Percentiles rank a stretch among this genome's conserved stretches.
Conservation (phyloP, 1,140 invertebrate genomes). For the Centruroides sculpturatus region DNA sequence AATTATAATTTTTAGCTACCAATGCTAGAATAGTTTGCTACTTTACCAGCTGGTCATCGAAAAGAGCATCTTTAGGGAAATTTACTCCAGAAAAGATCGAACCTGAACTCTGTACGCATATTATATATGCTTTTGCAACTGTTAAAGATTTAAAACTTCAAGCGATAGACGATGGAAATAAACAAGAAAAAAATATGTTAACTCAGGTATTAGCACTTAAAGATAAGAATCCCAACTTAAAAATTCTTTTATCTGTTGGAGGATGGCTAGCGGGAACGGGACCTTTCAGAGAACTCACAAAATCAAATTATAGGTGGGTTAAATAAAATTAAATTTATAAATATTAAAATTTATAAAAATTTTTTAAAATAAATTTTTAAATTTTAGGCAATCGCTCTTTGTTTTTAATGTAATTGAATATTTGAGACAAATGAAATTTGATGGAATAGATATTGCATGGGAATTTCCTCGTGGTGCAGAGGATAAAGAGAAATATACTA, state of each 20-base stretch:
- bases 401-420: slow-evolving; percentile 88
- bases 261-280: slow-evolving; percentile 88
- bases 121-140: slow-evolving; percentile 85
- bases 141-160: slow-evolving; percentile 54
- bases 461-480: slow-evolving; percentile 83
- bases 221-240: slow-evolving; percentile 76
- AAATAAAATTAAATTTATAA: slow-evolving; percentile 3
- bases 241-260: slow-evolving; percentile 79
- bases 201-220: slow-evolving; percentile 64
- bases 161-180: slow-evolving; percentile 54
- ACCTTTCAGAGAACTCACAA: slow-evolving; percentile 66
- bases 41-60: slow-evolving; percentile 84
- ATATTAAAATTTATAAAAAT: slow-evolving; percentile 6
- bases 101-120: slow-evolving; percentile 69
- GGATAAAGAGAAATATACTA: slow-evolving; percentile 38
- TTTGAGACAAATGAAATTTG: slow-evolving; percentile 77
- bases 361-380: slow-evolving; percentile 23
- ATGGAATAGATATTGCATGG: slow-evolving; percentile 94
- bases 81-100: slow-evolving; percentile 80
- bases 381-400: slow-evolving; percentile 83
- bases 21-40: slow-evolving; percentile 63
- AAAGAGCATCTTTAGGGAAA: slow-evolving; percentile 65
- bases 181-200: slow-evolving; percentile 54
- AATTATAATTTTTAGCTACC: neutral
- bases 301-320: slow-evolving; percentile 39